Evolutionary conservation across 2,888 invertebrate genomes (phyloP), one percentile per base, ranked within the genome.

Genomic region (Pristionchus entomophagus): DNA sequence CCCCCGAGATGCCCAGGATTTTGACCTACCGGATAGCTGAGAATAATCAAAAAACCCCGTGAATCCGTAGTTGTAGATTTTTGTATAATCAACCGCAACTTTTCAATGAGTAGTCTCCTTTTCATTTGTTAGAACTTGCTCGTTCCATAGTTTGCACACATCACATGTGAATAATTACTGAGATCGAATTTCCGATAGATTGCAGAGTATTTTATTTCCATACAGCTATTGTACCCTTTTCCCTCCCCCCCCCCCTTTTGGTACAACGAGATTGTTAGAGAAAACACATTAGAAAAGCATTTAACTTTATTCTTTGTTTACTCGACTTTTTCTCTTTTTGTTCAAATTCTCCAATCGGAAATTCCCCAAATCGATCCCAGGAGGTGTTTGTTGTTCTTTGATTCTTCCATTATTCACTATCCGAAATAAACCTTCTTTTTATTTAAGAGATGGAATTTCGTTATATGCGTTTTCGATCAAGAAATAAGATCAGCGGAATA

Each of bases 21-120:
- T 38, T 38, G 29, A 38, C 69, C 38, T 69, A 35, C 62, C 62
- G 62, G 62, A 62, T 62, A 62, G 62, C 62, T 29, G 29, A 62
- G 62, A 32, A 62, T 62, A 62, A 62, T 62, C 62, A 62, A 62
- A 56, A n/a, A 62, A 26, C 69, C 69, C 69, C 69, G 69, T 69
- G 69, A 69, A 69, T 69, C 38, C n/a, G 26, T 59, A 59, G 59
- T 59, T 59, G 12, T 69, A 69, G 69, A 38, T 69, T 19, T 35
- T 17, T 22, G 69, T 69, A 35, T 17, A 19, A 35, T 38, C 62
- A 26, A 22, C 38, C 69, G 69, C 22, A 12, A 69, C 4, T 38
- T 12, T 69, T 22, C 69, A 69, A 22, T 4, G 35, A 8, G 2
- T 35, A 2, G 4, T 38, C 29, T 22, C 8, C 6, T 38, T 14